A percentile compares a stretch with the other conserved stretches of the same genome.
phyloP scores from a whole-genome alignment of 2,113 vertebrate species.

The Turnix velox region DNA sequence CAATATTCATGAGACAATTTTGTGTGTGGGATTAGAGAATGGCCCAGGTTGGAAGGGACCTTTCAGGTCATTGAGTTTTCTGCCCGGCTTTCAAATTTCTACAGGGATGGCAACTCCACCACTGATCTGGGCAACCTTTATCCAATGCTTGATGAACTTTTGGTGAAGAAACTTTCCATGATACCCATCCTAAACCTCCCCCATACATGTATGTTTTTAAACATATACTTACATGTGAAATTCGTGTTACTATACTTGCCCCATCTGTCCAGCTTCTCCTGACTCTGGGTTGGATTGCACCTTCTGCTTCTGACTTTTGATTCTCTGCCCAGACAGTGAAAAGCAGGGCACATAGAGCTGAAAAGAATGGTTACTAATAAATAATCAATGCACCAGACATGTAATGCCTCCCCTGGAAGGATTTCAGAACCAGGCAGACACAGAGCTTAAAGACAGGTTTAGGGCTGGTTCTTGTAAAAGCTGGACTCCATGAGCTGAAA shows the following conservation, averaged over 20 bases:
- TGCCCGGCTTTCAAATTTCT: neutral
- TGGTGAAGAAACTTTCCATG: neutral
- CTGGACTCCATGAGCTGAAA: too few species aligned
- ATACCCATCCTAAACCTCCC: neutral
- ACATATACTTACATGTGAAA: neutral
- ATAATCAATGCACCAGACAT: too few species aligned
- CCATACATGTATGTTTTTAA: neutral
- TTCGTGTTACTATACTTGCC: neutral
- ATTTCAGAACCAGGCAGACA: too few species aligned
- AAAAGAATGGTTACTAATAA: neutral
- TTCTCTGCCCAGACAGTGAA: neutral
- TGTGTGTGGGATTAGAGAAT: neutral
- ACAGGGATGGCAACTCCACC: neutral
- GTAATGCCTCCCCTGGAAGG: neutral
- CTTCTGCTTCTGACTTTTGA: neutral
- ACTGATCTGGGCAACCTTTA: neutral
- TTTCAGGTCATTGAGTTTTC: neutral
- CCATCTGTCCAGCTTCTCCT: neutral
- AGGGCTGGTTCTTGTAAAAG: too few species aligned
- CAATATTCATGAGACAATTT: neutral
- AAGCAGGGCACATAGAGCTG: neutral
- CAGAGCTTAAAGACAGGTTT: too few species aligned
- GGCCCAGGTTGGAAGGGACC: neutral
- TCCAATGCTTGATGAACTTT: neutral
- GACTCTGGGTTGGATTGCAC: accelerated